phyloP scores from a whole-genome alignment of 1,140 invertebrate genomes.

The Leptoteleia sp. region DNA sequence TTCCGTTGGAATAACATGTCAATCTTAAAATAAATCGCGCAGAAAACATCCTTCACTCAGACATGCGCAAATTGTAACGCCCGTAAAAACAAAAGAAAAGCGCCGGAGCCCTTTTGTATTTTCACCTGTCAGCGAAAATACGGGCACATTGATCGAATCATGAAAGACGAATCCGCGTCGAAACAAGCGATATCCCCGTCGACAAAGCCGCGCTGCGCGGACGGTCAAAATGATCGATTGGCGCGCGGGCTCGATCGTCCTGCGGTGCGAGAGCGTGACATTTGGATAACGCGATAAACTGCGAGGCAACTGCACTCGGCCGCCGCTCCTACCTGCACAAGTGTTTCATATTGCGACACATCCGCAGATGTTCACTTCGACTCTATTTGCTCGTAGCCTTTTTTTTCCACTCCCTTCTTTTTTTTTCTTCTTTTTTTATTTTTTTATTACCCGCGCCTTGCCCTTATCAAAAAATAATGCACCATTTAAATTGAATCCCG shows the following conservation, averaged over 20 bases:
- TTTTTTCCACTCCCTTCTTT: constrained; percentile 2
- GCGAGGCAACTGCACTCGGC: constrained; percentile 42
- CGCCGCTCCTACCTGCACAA: constrained; percentile 12
- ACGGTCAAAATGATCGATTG: constrained; percentile 70
- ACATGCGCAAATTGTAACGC: constrained; percentile 49
- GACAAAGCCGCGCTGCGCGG: constrained; percentile 64
- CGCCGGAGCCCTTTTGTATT: constrained; percentile 62
- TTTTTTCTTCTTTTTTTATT: background rate
- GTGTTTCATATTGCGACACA: constrained; percentile 39
- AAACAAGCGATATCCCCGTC: constrained; percentile 62
- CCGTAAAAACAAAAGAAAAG: constrained; percentile 62
- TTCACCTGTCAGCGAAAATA: constrained; percentile 65
- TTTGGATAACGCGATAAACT: constrained; percentile 70
- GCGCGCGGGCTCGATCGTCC: constrained; percentile 58
- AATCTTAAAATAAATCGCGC: constrained; percentile 66
- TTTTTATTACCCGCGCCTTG: no score
- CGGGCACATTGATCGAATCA: constrained; percentile 65
- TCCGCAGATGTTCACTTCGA: constrained; percentile 40
- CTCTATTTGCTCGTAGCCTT: constrained; percentile 40
- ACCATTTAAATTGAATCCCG: no score
- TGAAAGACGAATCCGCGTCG: constrained; percentile 66
- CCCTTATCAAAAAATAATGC: no score
- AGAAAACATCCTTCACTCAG: constrained; percentile 65
- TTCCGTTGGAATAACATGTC: constrained; percentile 67
- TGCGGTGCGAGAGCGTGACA: constrained; percentile 64